Evolutionary conservation across 2,888 invertebrate genomes (phyloP).

Genomic region (Fissipunctia ypsillon): DNA sequence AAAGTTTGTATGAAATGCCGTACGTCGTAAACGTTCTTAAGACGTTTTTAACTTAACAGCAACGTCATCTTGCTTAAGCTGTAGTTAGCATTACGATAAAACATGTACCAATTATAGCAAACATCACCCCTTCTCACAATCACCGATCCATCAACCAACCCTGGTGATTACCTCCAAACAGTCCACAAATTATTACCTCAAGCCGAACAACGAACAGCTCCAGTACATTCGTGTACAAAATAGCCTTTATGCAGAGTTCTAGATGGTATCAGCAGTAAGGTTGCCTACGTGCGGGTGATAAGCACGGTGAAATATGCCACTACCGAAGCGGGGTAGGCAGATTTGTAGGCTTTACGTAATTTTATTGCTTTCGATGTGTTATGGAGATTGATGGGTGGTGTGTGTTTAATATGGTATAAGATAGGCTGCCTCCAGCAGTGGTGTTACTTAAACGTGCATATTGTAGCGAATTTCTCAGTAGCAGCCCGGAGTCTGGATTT

Average conservation of each 20-base stretch:
- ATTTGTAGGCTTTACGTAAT: slow-evolving; percentile 55
- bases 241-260: slow-evolving; percentile 54
- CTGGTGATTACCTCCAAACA: slow-evolving; percentile 4
- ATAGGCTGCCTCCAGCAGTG: neutral
- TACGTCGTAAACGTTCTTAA: too few relatives aligned
- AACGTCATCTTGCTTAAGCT: too few relatives aligned
- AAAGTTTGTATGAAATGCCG: too few relatives aligned
- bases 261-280: slow-evolving; percentile 75
- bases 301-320: slow-evolving; percentile 71
- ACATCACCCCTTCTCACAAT: neutral
- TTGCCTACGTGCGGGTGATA: slow-evolving; percentile 76
- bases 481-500: too few relatives aligned
- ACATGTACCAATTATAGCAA: too few relatives aligned
- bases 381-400: slow-evolving; percentile 37
- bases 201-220: neutral
- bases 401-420: neutral
- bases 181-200: slow-evolving; percentile 26
- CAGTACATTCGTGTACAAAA: slow-evolving; percentile 47
- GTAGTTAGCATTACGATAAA: too few relatives aligned
- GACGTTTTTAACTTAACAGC: too few relatives aligned
- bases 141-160: slow-evolving; percentile 3
- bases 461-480: too few relatives aligned
- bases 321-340: slow-evolving; percentile 51
- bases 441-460: neutral
- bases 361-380: slow-evolving; percentile 51